These are phyloP conservation scores for Orthonyx spaldingii DNA, from an alignment of 2,113 vertebrate species.

Conservation along the genomic window DNA sequence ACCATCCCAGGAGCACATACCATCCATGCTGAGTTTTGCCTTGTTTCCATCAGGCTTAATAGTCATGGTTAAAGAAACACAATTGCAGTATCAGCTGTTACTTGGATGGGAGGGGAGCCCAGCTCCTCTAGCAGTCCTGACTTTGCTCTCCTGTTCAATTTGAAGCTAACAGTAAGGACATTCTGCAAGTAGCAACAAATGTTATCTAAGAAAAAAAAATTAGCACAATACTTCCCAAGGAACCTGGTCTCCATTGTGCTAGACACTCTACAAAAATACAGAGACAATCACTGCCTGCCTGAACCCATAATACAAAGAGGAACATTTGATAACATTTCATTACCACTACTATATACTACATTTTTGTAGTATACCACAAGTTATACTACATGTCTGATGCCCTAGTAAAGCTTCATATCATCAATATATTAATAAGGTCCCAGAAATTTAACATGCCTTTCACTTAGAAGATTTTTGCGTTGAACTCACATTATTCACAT, in stretches of 20 bases:
- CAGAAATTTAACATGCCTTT: not conserved
- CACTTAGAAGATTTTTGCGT: not conserved
- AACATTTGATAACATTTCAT: not conserved
- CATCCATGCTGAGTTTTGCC: not conserved
- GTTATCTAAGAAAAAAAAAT: not conserved
- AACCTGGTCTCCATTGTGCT: not conserved
- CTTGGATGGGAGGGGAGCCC: not conserved
- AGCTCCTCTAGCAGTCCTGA: not conserved
- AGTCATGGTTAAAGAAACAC: not conserved
- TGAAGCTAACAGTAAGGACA: not conserved
- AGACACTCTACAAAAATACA: not conserved
- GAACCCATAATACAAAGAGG: not conserved
- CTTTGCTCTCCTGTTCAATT: not conserved
- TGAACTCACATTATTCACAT: not conserved
- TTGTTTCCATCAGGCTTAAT: not conserved
- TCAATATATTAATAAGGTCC: not conserved
- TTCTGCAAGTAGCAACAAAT: not conserved
- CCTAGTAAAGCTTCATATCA: not conserved
- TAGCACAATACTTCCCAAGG: not conserved
- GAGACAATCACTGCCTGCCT: not conserved
- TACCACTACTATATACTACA: not conserved
- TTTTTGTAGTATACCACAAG: no score
- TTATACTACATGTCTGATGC: not conserved
- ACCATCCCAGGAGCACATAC: not conserved
- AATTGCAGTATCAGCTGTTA: not conserved